Base-by-base conservation (phyloP, 2,888 invertebrate species). In the Drosophila merina region DNA sequence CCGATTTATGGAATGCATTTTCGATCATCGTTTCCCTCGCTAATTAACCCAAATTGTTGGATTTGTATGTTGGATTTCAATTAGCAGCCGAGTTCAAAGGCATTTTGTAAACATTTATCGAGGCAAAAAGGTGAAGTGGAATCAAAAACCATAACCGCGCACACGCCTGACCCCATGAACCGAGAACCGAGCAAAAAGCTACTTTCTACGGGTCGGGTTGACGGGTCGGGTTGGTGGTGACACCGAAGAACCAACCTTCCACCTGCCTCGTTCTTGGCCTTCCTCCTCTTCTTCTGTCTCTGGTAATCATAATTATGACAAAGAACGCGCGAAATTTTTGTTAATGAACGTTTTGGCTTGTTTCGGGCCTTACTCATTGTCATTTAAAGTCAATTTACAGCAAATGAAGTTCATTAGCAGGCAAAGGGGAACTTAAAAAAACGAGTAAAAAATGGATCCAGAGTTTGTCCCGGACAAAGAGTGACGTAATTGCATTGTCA, bases 321-420 rank as follows among this genome's bases (percentile, higher is more conserved):
- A 81, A 56, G 51, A 59, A 52, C 51, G 51, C 75, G 72, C 75
- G 63, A 79, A 80, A 72, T 72, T 74, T 67, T 69, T 72, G 80
- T 79, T 83, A 79, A 83, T 83, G 79, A 77, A 80, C 72, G 55
- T 40, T 50, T 50, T 44, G 12, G 20, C 45, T 33, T 47, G 36
- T 38, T n/a, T 48, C 26, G 9, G 30, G 38, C 14, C 57, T 57
- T 57, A 57, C 79, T 57, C 60, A 72, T 77, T 83, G 77, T 77
- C 84, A 70, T 70, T 60, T 40, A 12, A 63, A 36, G 63, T 40
- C 31, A 51, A 63, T 63, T 63, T 63, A 63, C 64, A 30, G 36
- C 63, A 64, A 63, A 63, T 63, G 64, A 63, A 44, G 66, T 68
- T 68, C 68, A 68, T 66, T 66, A 68, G 68, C 42, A 30, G 68